These are phyloP conservation scores for Delia radicum DNA, from an alignment of 1,140 invertebrate species.

Conservation along the genomic window DNA sequence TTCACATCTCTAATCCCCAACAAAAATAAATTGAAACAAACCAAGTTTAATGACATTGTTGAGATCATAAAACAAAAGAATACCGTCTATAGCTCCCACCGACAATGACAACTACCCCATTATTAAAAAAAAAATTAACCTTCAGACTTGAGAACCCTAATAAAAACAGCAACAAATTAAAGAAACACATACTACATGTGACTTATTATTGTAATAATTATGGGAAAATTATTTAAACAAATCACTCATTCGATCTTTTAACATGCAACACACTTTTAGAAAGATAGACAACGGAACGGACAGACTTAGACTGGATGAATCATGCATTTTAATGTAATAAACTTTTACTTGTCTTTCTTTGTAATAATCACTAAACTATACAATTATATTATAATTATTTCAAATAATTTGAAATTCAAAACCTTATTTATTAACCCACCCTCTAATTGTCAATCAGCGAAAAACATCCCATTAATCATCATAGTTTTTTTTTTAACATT, in stretches of 20 bases:
- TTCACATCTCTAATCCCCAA: neutral
- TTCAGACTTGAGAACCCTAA: conserved; percentile 2
- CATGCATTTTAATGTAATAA: neutral
- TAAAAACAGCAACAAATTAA: neutral
- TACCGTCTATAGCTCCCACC: neutral
- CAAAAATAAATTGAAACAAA: neutral
- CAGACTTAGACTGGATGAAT: neutral
- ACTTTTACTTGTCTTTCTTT: neutral
- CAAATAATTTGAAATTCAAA: neutral
- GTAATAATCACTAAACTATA: neutral
- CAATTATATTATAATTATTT: neutral
- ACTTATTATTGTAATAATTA: neutral
- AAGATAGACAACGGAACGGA: neutral
- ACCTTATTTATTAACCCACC: neutral
- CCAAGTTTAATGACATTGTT: neutral
- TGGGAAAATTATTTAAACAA: neutral
- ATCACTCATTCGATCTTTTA: neutral
- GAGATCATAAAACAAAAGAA: neutral
- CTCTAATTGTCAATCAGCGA: neutral
- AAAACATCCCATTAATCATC: neutral
- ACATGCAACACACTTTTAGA: neutral
- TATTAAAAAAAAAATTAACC: neutral
- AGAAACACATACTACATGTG: conserved; percentile 1
- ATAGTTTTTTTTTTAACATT: neutral
- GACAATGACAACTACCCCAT: neutral